phyloP scores from a whole-genome alignment of 2,113 vertebrate genomes.

The Oenanthe oenanthe region DNA sequence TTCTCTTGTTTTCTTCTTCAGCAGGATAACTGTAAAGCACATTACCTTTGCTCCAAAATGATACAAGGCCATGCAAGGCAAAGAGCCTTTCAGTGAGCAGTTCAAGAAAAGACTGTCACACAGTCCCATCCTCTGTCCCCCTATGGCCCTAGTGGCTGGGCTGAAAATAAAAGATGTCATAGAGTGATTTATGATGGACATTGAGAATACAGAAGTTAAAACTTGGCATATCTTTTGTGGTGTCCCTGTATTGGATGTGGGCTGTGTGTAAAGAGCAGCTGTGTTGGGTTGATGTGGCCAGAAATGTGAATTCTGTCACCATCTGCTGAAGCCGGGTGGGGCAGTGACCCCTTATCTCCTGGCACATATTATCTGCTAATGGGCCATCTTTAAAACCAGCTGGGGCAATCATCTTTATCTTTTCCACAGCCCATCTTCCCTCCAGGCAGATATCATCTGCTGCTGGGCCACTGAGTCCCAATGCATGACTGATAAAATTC shows the following conservation, averaged over 20 bases:
- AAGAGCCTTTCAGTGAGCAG: neutral
- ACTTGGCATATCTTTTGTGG: neutral
- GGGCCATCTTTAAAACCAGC: too few relatives aligned
- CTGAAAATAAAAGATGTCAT: neutral
- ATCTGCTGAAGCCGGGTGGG: too few relatives aligned
- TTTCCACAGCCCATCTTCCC: too few relatives aligned
- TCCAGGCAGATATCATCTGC: too few relatives aligned
- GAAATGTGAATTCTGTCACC: too few relatives aligned
- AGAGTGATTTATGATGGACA: neutral
- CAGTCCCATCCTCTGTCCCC: neutral
- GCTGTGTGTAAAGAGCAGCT: neutral
- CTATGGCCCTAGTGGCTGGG: neutral
- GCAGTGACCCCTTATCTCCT: too few relatives aligned
- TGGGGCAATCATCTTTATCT: too few relatives aligned
- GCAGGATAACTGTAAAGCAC: neutral
- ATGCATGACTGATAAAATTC: too few relatives aligned
- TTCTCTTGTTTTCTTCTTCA: neutral
- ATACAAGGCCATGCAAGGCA: neutral
- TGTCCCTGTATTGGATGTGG: neutral
- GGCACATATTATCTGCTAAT: too few relatives aligned
- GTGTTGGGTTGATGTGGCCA: too few relatives aligned
- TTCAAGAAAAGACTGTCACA: neutral
- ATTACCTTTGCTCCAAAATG: neutral
- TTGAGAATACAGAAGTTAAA: neutral
- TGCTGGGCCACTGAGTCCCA: too few relatives aligned